Conservation (phyloP, 2,113 vertebrate genomes). For the Fukomys damarensis region DNA sequence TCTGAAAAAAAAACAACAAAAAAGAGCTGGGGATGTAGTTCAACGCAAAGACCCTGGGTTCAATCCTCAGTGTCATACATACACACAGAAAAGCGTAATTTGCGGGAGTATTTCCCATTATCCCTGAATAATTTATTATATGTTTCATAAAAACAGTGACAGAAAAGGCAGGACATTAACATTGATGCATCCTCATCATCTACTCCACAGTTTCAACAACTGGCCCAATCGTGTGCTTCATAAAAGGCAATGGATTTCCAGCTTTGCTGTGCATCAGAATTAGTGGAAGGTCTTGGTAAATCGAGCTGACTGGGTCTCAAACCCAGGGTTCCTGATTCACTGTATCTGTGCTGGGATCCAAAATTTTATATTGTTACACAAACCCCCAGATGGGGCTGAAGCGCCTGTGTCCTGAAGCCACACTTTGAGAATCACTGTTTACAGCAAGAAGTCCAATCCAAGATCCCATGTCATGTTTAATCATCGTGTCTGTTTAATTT, state of each 20-base stretch:
- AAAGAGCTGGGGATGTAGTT: not conserved
- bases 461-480: conserved; percentile 35
- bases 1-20: not conserved
- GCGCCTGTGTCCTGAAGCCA: not conserved
- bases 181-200: not conserved
- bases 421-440: not conserved
- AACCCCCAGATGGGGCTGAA: not conserved
- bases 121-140: not conserved
- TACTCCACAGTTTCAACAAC: conserved; percentile 13
- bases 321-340: not conserved
- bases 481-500: not conserved
- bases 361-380: conserved; percentile 19
- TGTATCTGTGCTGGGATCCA: not conserved
- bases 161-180: conserved; percentile 40
- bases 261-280: not conserved
- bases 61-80: not conserved
- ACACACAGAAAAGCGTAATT: not conserved
- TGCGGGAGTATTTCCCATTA: not conserved
- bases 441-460: not conserved
- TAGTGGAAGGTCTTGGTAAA: not conserved
- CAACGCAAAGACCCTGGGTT: not conserved
- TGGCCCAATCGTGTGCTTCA: not conserved
- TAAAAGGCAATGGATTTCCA: not conserved
- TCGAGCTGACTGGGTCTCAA: not conserved
- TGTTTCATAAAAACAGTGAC: not conserved